These are phyloP conservation scores for Belgica antarctica DNA, from an alignment of 2,888 invertebrate species.

Conservation along the genomic window DNA sequence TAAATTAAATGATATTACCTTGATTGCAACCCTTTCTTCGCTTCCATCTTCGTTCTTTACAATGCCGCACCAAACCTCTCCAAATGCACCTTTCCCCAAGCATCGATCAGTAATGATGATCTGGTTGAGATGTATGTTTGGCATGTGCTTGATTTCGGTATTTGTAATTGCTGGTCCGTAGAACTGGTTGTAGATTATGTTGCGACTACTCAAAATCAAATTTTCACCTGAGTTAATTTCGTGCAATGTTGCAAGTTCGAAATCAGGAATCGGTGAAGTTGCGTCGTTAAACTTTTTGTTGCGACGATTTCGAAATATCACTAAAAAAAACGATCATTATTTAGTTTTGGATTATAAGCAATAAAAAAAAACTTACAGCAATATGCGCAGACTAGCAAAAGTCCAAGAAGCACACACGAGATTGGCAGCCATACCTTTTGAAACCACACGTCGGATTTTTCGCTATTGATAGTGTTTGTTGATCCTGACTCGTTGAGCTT, in stretches of 20 bases:
- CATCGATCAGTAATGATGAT: slow-evolving; percentile 78
- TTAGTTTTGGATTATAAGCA: background rate
- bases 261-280: slow-evolving; percentile 64
- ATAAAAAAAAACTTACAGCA: slow-evolving; percentile 38
- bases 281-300: slow-evolving; percentile 50
- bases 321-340: slow-evolving; percentile 53
- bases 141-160: slow-evolving; percentile 74
- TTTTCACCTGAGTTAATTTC: slow-evolving; percentile 70
- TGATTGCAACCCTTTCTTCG: slow-evolving; percentile 80
- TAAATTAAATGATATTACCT: slow-evolving; percentile 63
- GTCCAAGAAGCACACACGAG: slow-evolving; percentile 55
- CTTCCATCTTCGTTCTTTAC: slow-evolving; percentile 59
- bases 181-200: slow-evolving; percentile 69
- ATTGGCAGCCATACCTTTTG: background rate
- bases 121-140: slow-evolving; percentile 82
- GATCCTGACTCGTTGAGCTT: slow-evolving; percentile 49
- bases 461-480: background rate
- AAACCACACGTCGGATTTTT: slow-evolving; percentile 23
- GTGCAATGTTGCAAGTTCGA: slow-evolving; percentile 81
- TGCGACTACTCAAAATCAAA: slow-evolving; percentile 74
- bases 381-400: slow-evolving; percentile 58
- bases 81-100: slow-evolving; percentile 94
- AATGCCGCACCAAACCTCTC: slow-evolving; percentile 93
- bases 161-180: slow-evolving; percentile 63
- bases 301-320: slow-evolving; percentile 58